Evolutionary conservation across 2,113 vertebrate species (phyloP).

Genomic region (Rhegmatorhina hoffmannsi): DNA sequence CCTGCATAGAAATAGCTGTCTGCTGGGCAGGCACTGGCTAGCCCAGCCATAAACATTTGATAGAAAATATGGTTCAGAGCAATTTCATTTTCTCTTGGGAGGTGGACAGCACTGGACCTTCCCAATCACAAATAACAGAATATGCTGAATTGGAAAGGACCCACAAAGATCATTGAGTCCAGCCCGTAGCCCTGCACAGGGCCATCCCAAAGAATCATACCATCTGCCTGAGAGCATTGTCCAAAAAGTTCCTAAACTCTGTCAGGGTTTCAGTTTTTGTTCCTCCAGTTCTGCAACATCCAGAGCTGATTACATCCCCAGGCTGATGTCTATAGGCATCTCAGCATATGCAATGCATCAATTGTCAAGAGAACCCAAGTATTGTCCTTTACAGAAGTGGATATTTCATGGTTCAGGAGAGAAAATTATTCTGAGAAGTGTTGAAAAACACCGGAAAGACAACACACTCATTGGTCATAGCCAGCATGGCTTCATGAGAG

Average conservation of each 20-base stretch:
- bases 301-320: not conserved
- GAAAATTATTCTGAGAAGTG: not conserved
- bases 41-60: not conserved
- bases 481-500: not conserved
- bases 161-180: not conserved
- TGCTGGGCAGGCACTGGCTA: not conserved
- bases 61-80: fast-evolving
- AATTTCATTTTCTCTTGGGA: not conserved
- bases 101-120: not conserved
- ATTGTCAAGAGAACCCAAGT: not conserved
- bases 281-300: not conserved
- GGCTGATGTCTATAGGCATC: not conserved
- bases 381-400: not conserved
- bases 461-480: not conserved
- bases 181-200: not conserved
- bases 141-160: not conserved
- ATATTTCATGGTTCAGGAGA: not conserved
- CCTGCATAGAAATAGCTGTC: not conserved
- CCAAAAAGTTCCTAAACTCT: not conserved
- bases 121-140: not conserved
- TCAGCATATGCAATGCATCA: not conserved
- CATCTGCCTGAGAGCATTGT: not conserved
- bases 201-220: not conserved
- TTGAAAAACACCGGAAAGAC: not conserved
- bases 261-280: not conserved